Evolutionary conservation across 2,113 vertebrate genomes (phyloP), one percentile per base, ranked within the genome.

Genomic region (Sula dactylatra): DNA sequence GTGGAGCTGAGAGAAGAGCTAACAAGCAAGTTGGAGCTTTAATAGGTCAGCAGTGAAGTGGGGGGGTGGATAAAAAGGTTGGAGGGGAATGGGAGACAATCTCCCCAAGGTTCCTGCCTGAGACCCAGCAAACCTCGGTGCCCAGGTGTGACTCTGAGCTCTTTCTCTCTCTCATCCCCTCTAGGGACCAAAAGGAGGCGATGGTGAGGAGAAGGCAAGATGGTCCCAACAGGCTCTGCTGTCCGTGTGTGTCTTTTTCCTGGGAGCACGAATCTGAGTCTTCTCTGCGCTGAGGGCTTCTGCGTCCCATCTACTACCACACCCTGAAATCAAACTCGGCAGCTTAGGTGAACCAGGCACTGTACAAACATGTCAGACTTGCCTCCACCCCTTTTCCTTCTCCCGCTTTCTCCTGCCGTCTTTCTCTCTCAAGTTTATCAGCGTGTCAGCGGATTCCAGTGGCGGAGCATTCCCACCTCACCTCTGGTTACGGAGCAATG

Each of bases 251-350:
- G 66, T 79, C 11, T 1, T 76, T 73, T 47, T 58, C 59, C 13
- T 13, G 36, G 72, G 44, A 86, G 56, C 64, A 10, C 19, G 16
- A 69, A 70, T 32, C 67, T 62, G 73, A 91, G 61, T 87, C 87
- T 95, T 85, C 73, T 83, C 50, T 2, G 7, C 1, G 16, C 89
- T 12, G 52, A 80, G 42, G 7, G 21, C 62, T 92, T 16, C 85
- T 54, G 83, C 87, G 96, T 97, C 94, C 98, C 97, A 97, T 97
- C 97, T 64, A 5, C 91, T 94, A 97, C 98, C 98, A 98, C 98
- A 96, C 98, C 98, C 98, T 98, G 95, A 98, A 98, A 97, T 98
- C 98, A 97, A 97, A 98, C 98, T 98, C 93, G 9, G 74, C 85
- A 95, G 97, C 91, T 98, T 72, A 96, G 98, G 97, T 98, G 97